Evolutionary conservation across 2,797 vertebrate genomes (phyloP), one percentile per base, ranked within the genome.

Genomic region (Apogon hyalosoma): DNA sequence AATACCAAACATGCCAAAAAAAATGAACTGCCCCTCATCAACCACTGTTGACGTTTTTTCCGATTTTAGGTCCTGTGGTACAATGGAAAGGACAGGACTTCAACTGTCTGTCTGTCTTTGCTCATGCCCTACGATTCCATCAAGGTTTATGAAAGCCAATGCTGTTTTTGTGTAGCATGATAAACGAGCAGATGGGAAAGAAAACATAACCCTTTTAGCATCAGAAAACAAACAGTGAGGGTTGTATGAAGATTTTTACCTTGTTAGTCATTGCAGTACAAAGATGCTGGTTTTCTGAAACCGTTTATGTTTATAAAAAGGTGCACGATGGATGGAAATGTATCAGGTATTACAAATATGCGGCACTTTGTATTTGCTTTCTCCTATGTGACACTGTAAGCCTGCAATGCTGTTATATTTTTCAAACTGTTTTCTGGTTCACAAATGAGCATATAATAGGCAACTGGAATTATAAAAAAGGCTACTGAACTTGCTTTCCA

Each of bases 391-490:
- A 65, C 41, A 46, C 57, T 45, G 36, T 10, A 16, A 53, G 41
- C 53, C 18, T 38, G 40, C 42, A 59, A 19, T 14, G 2, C 65
- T 82, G 57, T 65, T 64, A 8, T 47, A 18, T 56, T 40, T 24
- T 65, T 66, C 28, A 51, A 62, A 69, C 78, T 71, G 62, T 72
- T 75, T 54, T 10, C 0, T 36, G 14, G 33, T 55, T 36, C 11
- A 55, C 38, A 38, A 47, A 36, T 31, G 16, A 51, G 14, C 19
- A 69, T 53, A 54, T 59, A 42, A 65, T 12, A 69, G 24, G 31
- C 8, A 73, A 56, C 64, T 16, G 54, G n/a, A 70, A 85, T 55
- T 70, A 69, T 68, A 60, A 56, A 57, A 41, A 72, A 36, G 14
- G 51, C 19, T 43, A 43, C 39, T 79, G 69, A 71, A 69, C 16